Percentiles rank a stretch among this genome's conserved stretches.
Conservation (phyloP, 2,797 vertebrate genomes). For the Anniella stebbinsi region DNA sequence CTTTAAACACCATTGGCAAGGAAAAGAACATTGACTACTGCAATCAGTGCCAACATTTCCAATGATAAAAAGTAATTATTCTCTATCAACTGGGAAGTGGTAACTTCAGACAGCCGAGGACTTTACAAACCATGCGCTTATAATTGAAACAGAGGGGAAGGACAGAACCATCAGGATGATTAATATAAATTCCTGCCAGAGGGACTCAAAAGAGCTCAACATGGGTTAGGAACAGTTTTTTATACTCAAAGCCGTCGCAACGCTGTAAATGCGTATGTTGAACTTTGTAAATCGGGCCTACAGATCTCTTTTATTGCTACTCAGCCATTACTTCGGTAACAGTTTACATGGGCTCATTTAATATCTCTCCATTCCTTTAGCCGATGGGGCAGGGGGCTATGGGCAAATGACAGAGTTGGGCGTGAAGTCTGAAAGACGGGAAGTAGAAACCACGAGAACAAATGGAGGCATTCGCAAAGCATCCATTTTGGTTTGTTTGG, state of each 20-base stretch:
- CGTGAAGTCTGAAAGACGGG: too few relatives aligned
- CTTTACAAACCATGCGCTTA: slow-evolving; percentile 14
- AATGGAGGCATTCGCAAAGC: too few relatives aligned
- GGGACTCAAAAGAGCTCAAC: not conserved
- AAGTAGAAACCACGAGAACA: too few relatives aligned
- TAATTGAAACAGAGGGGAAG: slow-evolving; percentile 28
- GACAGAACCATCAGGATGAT: not conserved
- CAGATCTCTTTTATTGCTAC: not conserved
- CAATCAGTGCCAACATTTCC: slow-evolving; percentile 44
- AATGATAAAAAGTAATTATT: slow-evolving; percentile 29
- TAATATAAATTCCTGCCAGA: slow-evolving; percentile 13
- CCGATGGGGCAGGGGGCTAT: not conserved
- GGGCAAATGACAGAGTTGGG: not conserved
- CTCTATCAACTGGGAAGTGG: slow-evolving; percentile 16
- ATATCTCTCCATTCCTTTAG: not conserved
- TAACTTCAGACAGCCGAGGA: not conserved
- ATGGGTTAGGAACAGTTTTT: not conserved
- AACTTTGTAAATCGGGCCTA: not conserved
- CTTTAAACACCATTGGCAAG: slow-evolving; percentile 15
- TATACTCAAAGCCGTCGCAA: not conserved
- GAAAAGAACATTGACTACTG: slow-evolving; percentile 5
- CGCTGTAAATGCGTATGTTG: slow-evolving; percentile 2
- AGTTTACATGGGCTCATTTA: not conserved
- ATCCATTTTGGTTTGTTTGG: too few relatives aligned
- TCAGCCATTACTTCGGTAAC: not conserved